Evolutionary conservation across 2,888 invertebrate species (phyloP), one percentile per base, ranked within the genome.

Genomic region (Lymantria monacha): DNA sequence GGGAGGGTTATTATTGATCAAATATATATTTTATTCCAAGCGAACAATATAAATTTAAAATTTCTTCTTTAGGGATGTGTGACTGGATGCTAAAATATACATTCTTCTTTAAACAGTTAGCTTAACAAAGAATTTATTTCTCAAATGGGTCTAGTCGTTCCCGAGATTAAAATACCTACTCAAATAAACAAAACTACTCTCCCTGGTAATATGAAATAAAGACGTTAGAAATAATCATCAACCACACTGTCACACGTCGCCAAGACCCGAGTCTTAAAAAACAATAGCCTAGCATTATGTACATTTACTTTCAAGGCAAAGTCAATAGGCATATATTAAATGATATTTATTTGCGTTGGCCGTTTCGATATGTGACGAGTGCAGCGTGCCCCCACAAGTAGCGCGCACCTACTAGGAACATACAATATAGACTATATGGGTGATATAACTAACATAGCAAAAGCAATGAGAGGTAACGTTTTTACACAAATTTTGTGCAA

Each of bases 361-460:
- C 9, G 13, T 9, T 14, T 41, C 40, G 13, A 41, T 41, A 42
- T 7, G 33, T 33, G 9, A 33, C 22, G 33, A 7, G 33, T 30
- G 1, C 11, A 38, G 5, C 38, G 38, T 38, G 38, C 12, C n/a
- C n/a, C n/a, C 38, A n/a, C 42, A 56, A 57, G 55, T 66, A 42
- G 51, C 56, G 51, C 52, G 55, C 15, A 53, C 53, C 59, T 51
- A 53, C 9, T 64, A 72, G 69, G 70, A 72, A 72, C 68, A 64
- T 65, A 63, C 48, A 60, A 46, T 22, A 22, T 22, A 22, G 5
- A 22, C 22, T 54, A 57, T 57, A 48, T 57, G 55, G 61, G 58
- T 56, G 47, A 54, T 53, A 46, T 50, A 52, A 58, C 48, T 63
- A 62, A 46, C 46, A 65, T 59, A 64, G 59, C 63, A 63, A 55